Evolutionary conservation across 1,140 invertebrate species (phyloP), one percentile per base, ranked within the genome.

Genomic region (Bradysia coprophila): DNA sequence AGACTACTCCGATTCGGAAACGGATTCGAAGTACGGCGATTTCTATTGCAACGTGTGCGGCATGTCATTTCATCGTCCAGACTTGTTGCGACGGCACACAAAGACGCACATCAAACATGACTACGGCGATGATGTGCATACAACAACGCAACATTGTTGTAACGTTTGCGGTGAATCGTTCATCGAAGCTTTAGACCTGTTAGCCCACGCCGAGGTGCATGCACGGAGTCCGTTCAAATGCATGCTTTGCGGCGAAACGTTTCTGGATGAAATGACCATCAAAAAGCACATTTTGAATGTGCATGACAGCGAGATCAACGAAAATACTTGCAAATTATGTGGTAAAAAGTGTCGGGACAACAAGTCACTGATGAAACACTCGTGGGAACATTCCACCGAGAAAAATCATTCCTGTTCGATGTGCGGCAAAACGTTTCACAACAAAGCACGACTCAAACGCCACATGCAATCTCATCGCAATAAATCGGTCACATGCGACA

Each of bases 141-240:
- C 44, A 28, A 56, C 49, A 41, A 51, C 53, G 32, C 11, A 4
- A 16, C 57, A 60, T 43, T 46, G 74, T 43, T 85, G 81, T 53
- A 78, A 75, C 51, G 76, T 78, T 24, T 83, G 81, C 55, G 79
- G 79, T 21, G 76, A 82, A 57, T 72, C 68, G 33, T 84, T 81
- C 55, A 67, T 71, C 18, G 78, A 80, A 53, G 76, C 76, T 20
- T 57, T 79, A 41, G 76, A 79, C 50, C 64, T 85, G 34, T 62
- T 81, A n/a, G 73, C 76, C 15, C 81, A 84, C 58, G 76, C 78
- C 2, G 78, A 81, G 62, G 63, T 74, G 2, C 80, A 82, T 55
- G 72, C 76, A 21, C 68, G 77, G 48, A 52, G 58, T 41, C 63
- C 68, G 22, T 62, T 65, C 45, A 67, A 70, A 45, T 61, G 58